Conservation (phyloP, 2,797 vertebrate genomes). For the Lagothrix lagotricha region DNA sequence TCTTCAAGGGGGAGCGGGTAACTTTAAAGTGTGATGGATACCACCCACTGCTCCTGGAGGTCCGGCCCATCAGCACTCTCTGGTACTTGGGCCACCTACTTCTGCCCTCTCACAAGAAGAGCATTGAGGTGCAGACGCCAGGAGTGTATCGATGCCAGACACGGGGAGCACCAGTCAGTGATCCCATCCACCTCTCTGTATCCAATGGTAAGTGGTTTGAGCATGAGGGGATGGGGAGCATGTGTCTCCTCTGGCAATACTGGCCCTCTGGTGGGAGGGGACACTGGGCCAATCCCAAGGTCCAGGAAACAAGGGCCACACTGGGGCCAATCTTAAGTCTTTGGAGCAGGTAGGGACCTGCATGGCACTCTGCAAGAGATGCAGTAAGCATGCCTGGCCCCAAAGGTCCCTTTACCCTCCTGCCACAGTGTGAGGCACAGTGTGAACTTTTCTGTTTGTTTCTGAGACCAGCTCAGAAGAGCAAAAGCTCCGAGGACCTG, state of each 20-base stretch:
- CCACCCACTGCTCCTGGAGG: constrained; percentile 72
- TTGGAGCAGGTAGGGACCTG: neutral
- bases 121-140: constrained; percentile 63
- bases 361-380: neutral
- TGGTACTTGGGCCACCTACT: constrained; percentile 77
- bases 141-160: constrained; percentile 79
- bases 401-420: neutral
- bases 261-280: neutral
- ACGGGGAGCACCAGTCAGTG: constrained; percentile 61
- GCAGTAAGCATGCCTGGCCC: neutral
- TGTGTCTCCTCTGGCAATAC: accelerated
- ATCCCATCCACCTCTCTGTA: constrained; percentile 74
- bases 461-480: neutral
- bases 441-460: neutral
- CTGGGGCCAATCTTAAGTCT: neutral
- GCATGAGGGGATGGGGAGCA: neutral
- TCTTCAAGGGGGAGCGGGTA: constrained; percentile 77
- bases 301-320: neutral
- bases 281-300: neutral
- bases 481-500: neutral
- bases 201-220: constrained; percentile 70
- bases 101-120: constrained; percentile 72
- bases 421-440: neutral
- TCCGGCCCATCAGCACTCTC: constrained; percentile 67
- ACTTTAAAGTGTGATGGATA: constrained; percentile 72